A percentile compares a stretch with the other conserved stretches of the same genome.
Conservation (phyloP, 2,888 invertebrate genomes). For the Eupithecia abbreviata region DNA sequence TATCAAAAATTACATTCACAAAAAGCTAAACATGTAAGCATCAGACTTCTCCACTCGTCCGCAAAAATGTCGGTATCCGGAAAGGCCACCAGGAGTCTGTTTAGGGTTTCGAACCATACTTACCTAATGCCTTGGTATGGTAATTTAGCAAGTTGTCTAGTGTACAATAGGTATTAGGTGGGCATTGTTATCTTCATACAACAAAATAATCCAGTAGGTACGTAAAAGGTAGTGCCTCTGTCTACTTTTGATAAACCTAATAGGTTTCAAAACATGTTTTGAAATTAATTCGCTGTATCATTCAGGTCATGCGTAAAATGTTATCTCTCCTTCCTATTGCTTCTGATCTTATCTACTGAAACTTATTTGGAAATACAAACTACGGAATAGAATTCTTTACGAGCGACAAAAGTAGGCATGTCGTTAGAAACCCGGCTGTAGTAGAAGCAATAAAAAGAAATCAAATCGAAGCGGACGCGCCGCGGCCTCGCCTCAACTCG, state of each 20-base stretch:
- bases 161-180: neutral
- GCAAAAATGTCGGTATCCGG: too few species aligned
- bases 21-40: too few species aligned
- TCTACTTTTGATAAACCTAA: constrained; percentile 5
- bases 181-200: constrained; percentile 2
- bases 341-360: constrained; percentile 42
- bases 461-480: constrained; percentile 70
- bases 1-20: too few species aligned
- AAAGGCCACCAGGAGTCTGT: too few species aligned
- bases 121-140: neutral
- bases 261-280: constrained; percentile 43
- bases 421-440: constrained; percentile 51
- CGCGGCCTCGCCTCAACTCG: constrained; percentile 72
- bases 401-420: constrained; percentile 45
- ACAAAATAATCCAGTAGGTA: constrained; percentile 3
- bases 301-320: constrained; percentile 48
- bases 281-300: constrained; percentile 37
- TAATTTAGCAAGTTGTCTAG: constrained; percentile 8
- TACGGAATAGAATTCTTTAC: constrained; percentile 37
- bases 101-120: too few species aligned
- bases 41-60: too few species aligned
- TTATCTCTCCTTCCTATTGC: constrained; percentile 46
- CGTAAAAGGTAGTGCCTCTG: neutral
- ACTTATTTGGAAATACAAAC: constrained; percentile 47
- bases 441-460: constrained; percentile 62